A percentile compares a stretch with the other conserved stretches of the same genome.
Conservation (phyloP, 2,113 vertebrate genomes). For the Clarias gariepinus region DNA sequence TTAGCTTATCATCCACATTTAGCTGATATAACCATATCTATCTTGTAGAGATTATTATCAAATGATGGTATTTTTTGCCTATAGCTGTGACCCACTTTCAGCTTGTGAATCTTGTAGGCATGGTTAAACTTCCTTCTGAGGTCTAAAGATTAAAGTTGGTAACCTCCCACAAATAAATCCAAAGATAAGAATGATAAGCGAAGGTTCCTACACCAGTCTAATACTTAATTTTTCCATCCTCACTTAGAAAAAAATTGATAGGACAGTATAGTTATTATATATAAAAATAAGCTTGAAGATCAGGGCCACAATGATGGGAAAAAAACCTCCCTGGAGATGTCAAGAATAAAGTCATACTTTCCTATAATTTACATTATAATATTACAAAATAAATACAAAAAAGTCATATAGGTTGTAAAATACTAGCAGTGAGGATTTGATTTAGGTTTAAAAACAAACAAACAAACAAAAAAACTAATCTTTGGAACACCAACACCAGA, state of each 20-base stretch:
- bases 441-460: too few species aligned
- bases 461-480: too few species aligned
- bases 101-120: not conserved
- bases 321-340: too few species aligned
- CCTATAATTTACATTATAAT: too few species aligned
- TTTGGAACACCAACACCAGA: too few species aligned
- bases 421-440: too few species aligned
- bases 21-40: not conserved
- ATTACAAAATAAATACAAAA: too few species aligned
- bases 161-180: not conserved
- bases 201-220: not conserved
- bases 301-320: too few species aligned
- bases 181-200: not conserved
- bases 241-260: not conserved
- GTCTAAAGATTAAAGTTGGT: conserved; percentile 1
- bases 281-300: not conserved
- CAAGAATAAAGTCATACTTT: too few species aligned
- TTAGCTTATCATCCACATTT: not conserved
- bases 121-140: conserved; percentile 7
- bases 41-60: not conserved
- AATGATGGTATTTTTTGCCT: not conserved
- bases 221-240: not conserved
- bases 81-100: not conserved
- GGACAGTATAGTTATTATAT: not conserved
- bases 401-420: too few species aligned